These are phyloP conservation scores for Mastigias papua DNA, from an alignment of 30 jellyfish, hydroid and myxozoan genomes.

Conservation along the genomic window DNA sequence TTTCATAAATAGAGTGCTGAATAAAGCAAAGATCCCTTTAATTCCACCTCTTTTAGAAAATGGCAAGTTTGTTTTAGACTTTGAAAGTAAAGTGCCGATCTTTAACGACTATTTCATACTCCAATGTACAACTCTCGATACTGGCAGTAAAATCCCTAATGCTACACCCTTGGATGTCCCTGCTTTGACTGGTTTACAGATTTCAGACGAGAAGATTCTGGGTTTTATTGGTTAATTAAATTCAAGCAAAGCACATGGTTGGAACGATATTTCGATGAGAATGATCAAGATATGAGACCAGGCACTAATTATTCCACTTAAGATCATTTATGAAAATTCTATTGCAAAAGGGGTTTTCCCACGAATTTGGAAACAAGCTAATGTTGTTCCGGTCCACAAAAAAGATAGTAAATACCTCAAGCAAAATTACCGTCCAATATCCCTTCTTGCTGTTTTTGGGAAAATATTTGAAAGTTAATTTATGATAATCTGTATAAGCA, in stretches of 20 bases:
- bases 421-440: constrained; percentile 22
- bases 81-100: constrained; percentile 36
- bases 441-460: background rate
- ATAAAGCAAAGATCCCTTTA: constrained; percentile 57
- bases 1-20: constrained; percentile 2
- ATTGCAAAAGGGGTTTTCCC: background rate
- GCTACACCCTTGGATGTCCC: constrained; percentile 46
- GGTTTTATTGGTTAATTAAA: constrained; percentile 11
- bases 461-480: constrained; percentile 3
- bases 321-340: background rate
- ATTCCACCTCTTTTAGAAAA: constrained; percentile 58
- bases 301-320: background rate
- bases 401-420: constrained; percentile 6
- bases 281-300: constrained; percentile 32
- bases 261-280: constrained; percentile 64
- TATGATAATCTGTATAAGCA: constrained; percentile 36
- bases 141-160: constrained; percentile 50
- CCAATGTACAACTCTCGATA: constrained; percentile 44
- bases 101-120: constrained; percentile 65
- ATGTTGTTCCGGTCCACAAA: constrained; percentile 8
- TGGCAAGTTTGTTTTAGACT: constrained; percentile 32
- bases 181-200: constrained; percentile 7
- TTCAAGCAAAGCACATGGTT: constrained; percentile 49
- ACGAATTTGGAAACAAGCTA: background rate
- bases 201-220: constrained; percentile 9